Evolutionary conservation across 2,888 invertebrate genomes (phyloP).

Genomic region (Torymus tubicola): DNA sequence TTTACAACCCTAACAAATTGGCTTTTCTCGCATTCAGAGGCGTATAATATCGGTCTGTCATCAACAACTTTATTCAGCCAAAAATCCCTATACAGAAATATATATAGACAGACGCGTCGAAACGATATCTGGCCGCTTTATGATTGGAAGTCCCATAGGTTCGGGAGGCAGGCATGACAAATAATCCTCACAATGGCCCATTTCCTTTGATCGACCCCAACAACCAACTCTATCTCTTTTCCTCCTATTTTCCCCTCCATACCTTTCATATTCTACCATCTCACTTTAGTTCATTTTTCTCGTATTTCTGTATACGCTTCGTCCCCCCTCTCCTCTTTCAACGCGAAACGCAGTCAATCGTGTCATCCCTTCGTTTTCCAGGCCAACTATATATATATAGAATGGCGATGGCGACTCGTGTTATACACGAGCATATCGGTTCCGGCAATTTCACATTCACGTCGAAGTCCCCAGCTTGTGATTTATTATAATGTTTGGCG

Average conservation of each 20-base stretch:
- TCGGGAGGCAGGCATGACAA: conserved; percentile 73
- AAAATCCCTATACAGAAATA: conserved; percentile 14
- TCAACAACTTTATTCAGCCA: neutral
- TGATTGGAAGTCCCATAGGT: conserved; percentile 68
- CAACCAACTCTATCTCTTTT: conserved; percentile 51
- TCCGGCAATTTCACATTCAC: conserved; percentile 75
- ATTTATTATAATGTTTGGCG: conserved; percentile 72
- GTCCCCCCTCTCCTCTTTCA: conserved; percentile 45
- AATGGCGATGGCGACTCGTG: conserved; percentile 60
- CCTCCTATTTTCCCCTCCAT: conserved; percentile 37
- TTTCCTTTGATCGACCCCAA: conserved; percentile 60
- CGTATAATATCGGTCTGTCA: neutral
- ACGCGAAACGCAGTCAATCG: conserved; percentile 56
- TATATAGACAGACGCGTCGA: neutral
- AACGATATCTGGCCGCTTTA: neutral
- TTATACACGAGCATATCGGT: conserved; percentile 74
- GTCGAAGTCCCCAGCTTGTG: conserved; percentile 67
- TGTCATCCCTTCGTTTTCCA: conserved; percentile 61
- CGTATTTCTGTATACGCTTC: conserved; percentile 53
- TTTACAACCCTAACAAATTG: too few species aligned
- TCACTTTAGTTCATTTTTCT: conserved; percentile 48
- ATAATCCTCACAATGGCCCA: conserved; percentile 74
- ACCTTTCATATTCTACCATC: neutral
- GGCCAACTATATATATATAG: conserved; percentile 57
- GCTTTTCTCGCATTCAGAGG: too few species aligned